Conservation (phyloP, 2,888 invertebrate species). For the Elgonia sp. region DNA sequence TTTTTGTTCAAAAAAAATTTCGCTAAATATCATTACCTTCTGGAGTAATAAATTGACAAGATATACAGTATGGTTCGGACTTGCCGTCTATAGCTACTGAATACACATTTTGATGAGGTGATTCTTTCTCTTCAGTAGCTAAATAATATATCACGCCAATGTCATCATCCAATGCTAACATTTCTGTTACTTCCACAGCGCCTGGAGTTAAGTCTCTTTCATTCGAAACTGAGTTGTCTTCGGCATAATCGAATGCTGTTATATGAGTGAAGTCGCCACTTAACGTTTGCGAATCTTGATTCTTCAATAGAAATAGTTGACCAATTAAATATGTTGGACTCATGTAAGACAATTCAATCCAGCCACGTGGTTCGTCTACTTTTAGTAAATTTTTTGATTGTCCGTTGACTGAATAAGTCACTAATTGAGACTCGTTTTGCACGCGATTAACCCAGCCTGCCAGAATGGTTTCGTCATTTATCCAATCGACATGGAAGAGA, state of each 20-base stretch:
- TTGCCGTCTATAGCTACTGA: conserved; percentile 88
- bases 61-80: conserved; percentile 89
- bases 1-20: no score
- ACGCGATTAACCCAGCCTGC: conserved; percentile 95
- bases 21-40: conserved; percentile 85
- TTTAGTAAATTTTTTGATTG: conserved; percentile 84
- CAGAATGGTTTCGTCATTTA: conserved; percentile 89
- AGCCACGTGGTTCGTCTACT: conserved; percentile 90
- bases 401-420: conserved; percentile 88
- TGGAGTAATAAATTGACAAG: conserved; percentile 89
- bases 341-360: conserved; percentile 88
- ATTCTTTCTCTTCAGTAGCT: conserved; percentile 89
- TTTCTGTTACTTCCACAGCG: conserved; percentile 76
- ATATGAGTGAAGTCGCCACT: conserved; percentile 85
- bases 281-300: conserved; percentile 81
- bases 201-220: conserved; percentile 83
- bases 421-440: conserved; percentile 91
- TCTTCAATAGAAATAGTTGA: conserved; percentile 86
- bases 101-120: conserved; percentile 91
- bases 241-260: conserved; percentile 76
- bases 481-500: conserved; percentile 92
- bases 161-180: conserved; percentile 79
- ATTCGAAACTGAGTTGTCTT: conserved; percentile 52
- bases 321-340: conserved; percentile 88
- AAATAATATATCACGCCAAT: conserved; percentile 89